phyloP scores from a whole-genome alignment of 2,797 vertebrate genomes.

The Schizothorax lantsangensis region DNA sequence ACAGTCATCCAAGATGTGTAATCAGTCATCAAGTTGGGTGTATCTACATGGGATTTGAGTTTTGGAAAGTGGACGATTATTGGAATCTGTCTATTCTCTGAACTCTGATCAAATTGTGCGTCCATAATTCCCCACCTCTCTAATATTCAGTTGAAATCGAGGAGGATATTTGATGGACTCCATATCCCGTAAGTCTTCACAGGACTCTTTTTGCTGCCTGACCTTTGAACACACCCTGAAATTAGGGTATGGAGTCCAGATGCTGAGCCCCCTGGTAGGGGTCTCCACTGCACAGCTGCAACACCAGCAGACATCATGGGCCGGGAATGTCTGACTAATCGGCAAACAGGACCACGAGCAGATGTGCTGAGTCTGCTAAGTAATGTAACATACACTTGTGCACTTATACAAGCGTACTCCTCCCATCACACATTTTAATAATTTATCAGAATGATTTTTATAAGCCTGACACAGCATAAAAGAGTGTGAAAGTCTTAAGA shows the following conservation, averaged over 20 bases:
- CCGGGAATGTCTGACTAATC: slow-evolving; percentile 68
- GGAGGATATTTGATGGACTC: slow-evolving; percentile 47
- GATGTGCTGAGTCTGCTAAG: slow-evolving; percentile 48
- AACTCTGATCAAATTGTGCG: slow-evolving; percentile 6
- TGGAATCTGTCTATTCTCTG: neutral
- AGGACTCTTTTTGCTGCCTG: slow-evolving; percentile 62
- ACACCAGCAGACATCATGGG: slow-evolving; percentile 56
- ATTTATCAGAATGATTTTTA: neutral
- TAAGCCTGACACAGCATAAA: neutral
- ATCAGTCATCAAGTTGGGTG: neutral
- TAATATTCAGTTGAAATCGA: slow-evolving; percentile 25
- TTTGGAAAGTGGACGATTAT: neutral
- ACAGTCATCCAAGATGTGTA: slow-evolving; percentile 4
- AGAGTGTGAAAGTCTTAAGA: neutral
- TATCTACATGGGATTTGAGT: neutral
- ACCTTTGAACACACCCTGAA: slow-evolving; percentile 59
- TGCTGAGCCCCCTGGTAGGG: slow-evolving; percentile 59
- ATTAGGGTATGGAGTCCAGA: slow-evolving; percentile 62
- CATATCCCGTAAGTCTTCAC: slow-evolving; percentile 59
- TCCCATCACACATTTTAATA: slow-evolving; percentile 8
- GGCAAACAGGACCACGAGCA: slow-evolving; percentile 60
- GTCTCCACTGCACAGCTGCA: slow-evolving; percentile 66
- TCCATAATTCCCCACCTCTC: slow-evolving; percentile 16
- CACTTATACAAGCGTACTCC: neutral
- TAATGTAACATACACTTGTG: slow-evolving; percentile 43